Evolutionary conservation across 2,888 invertebrate genomes (phyloP), one percentile per base, ranked within the genome.

Genomic region (Heliconius aoede): DNA sequence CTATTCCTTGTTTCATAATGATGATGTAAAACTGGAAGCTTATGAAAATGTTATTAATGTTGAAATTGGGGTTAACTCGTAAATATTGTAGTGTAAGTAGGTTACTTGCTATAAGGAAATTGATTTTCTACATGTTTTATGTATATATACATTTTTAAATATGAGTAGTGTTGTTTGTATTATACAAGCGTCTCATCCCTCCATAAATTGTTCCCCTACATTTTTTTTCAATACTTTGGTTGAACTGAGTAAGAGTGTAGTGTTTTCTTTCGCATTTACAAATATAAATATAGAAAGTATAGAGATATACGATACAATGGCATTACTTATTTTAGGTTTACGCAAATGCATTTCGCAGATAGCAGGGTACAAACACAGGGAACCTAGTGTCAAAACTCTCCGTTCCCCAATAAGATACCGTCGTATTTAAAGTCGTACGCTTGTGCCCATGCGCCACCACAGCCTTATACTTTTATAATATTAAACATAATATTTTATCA

Each of bases 41-140:
- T 77, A 73, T 77, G 80, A 79, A 81, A 81, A 79, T 77, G 77
- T 79, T 77, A 80, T 76, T 80, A 76, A 81, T 79, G 76, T 79
- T 77, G 73, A 81, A 81, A 81, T 77, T 79, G 80, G 78, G 80
- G 78, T 78, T 79, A 78, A 73, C 72, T 60, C 51, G 51, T 73
- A 69, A 75, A 78, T 64, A 73, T 76, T 78, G 77, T 62, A 32
- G n/a, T 40, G 64, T 55, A 55, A 73, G 71, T 72, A 73, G 71
- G 60, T 76, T 69, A 73, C 65, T 62, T 26, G 73, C 36, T 73
- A 55, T 51, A 61, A 36, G 69, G 69, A 69, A 69, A 76, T 75
- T 65, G 72, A 72, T 72, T 74, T 28, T 24, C 77, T 30, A 24
- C 24, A 65, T 40, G 15, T 64, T 64, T 13, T 40, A 40, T 26